Conservation (phyloP, 2,888 invertebrate genomes). For the Panorpa germanica region DNA sequence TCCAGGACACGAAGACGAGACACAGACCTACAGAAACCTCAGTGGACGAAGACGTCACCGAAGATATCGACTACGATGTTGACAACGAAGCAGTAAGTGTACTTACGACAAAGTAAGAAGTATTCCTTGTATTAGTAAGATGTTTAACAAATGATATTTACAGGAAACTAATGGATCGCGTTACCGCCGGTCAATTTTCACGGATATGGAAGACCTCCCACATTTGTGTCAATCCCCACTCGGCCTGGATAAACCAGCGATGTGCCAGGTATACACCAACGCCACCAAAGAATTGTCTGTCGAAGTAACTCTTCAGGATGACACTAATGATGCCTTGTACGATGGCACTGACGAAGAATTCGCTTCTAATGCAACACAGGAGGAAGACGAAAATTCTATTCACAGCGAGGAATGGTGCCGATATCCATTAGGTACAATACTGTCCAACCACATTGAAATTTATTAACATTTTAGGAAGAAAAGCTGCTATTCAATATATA, state of each 20-base stretch:
- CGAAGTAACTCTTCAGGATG: slow-evolving; percentile 30
- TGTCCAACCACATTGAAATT: slow-evolving; percentile 8
- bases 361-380: too few relatives aligned
- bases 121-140: slow-evolving; percentile 9
- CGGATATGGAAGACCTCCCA: too few relatives aligned
- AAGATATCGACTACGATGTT: slow-evolving; percentile 11
- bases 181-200: too few relatives aligned
- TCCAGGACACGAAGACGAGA: slow-evolving; percentile 13
- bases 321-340: slow-evolving; percentile 21
- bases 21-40: slow-evolving; percentile 13
- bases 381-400: slow-evolving; percentile 23
- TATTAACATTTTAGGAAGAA: background rate
- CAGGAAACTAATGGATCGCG: too few relatives aligned
- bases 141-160: too few relatives aligned
- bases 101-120: slow-evolving; percentile 12
- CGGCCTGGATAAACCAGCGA: too few relatives aligned
- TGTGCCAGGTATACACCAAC: slow-evolving; percentile 41
- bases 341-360: slow-evolving; percentile 21
- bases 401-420: slow-evolving; percentile 38
- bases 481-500: background rate
- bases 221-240: slow-evolving; percentile 41
- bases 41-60: slow-evolving; percentile 10
- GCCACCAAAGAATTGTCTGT: slow-evolving; percentile 30
- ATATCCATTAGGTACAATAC: slow-evolving; percentile 36
- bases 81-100: slow-evolving; percentile 4